Evolutionary conservation across 2,113 vertebrate genomes (phyloP).

Genomic region (cat (Felis catus)): F.catus_Fca126_mat1.0 CM031413.1:65607501-65608000

Average conservation of each 20-base stretch:
- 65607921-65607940: background rate
- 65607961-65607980: background rate
- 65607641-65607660: background rate
- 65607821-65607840: accelerated
- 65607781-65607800: background rate
- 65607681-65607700: background rate
- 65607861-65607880: background rate
- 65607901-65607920: background rate
- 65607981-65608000: background rate
- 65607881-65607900: background rate
- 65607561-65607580: too few relatives aligned
- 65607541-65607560: background rate
- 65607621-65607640: background rate
- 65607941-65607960: background rate
- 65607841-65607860: background rate
- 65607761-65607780: background rate
- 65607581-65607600: background rate
- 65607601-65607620: accelerated
- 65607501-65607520: background rate
- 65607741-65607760: background rate
- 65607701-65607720: background rate
- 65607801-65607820: background rate
- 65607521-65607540: background rate
- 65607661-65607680: background rate
- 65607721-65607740: background rate